Evolutionary conservation across 2,797 vertebrate species (phyloP).

Genomic region (Centropyge bicolor): DNA sequence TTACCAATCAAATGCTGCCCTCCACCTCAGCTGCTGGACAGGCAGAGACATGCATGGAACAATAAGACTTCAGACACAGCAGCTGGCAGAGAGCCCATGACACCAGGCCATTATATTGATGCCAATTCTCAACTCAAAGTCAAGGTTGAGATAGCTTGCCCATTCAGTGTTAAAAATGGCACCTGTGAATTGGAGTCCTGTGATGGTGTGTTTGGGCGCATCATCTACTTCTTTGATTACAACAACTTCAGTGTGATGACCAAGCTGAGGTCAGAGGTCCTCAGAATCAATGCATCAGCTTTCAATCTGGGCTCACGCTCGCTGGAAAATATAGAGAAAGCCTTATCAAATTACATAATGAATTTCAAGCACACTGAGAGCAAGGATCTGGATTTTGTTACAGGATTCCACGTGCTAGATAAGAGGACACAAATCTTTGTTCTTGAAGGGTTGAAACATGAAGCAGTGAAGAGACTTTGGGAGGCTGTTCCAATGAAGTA

Average conservation of each 20-base stretch:
- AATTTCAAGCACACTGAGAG: constrained; percentile 63
- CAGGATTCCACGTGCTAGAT: constrained; percentile 90
- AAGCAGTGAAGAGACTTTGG: constrained; percentile 87
- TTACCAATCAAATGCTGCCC: constrained; percentile 82
- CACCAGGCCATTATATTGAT: constrained; percentile 82
- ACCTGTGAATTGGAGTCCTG: background rate
- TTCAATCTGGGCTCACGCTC: constrained; percentile 75
- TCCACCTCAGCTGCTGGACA: constrained; percentile 22
- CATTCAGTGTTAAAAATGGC: constrained; percentile 47
- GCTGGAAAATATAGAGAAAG: constrained; percentile 46
- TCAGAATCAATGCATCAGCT: constrained; percentile 82
- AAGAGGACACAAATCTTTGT: constrained; percentile 85
- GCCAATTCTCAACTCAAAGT: constrained; percentile 86
- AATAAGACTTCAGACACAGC: constrained; percentile 19
- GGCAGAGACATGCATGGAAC: constrained; percentile 14
- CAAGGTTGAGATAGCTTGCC: constrained; percentile 83
- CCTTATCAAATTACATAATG: constrained; percentile 76
- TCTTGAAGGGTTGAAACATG: constrained; percentile 88
- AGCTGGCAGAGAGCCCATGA: constrained; percentile 51
- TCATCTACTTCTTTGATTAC: constrained; percentile 84
- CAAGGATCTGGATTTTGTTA: constrained; percentile 84
- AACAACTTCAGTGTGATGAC: constrained; percentile 65
- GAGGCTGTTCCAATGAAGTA: constrained; percentile 85
- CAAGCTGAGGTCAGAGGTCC: constrained; percentile 82
- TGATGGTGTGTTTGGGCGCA: constrained; percentile 78